phyloP scores from a whole-genome alignment of 2,797 vertebrate species.

The Microctenopoma steveboyesi region DNA sequence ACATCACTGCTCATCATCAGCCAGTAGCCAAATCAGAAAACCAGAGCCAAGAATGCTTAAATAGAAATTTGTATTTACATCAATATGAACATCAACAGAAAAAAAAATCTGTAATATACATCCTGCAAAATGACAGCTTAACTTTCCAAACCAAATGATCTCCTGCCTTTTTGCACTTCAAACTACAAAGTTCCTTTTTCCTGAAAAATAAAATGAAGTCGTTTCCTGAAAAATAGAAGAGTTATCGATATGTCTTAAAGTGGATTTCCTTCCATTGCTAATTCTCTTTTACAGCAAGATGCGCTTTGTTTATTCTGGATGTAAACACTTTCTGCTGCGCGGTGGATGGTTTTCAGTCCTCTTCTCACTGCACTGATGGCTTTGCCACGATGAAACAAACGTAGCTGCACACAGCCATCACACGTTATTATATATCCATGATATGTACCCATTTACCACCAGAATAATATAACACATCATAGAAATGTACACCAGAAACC shows the following conservation, averaged over 20 bases:
- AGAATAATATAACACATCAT: constrained; percentile 68
- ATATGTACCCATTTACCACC: constrained; percentile 81
- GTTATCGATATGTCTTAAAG: constrained; percentile 72
- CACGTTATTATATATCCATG: constrained; percentile 67
- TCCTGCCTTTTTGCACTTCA: constrained; percentile 70
- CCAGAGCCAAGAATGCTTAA: constrained; percentile 83
- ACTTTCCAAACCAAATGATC: constrained; percentile 56
- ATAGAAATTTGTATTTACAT: constrained; percentile 99
- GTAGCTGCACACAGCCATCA: constrained; percentile 67
- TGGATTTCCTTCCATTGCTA: constrained; percentile 65
- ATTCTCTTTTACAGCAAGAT: constrained; percentile 66
- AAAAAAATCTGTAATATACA: constrained; percentile 89
- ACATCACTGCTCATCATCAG: background rate
- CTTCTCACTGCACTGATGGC: constrained; percentile 33
- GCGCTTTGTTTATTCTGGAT: constrained; percentile 31
- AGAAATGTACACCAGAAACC: constrained; percentile 77
- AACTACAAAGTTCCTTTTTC: constrained; percentile 68
- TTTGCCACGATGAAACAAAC: constrained; percentile 49
- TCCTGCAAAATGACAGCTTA: constrained; percentile 85
- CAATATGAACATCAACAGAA: constrained; percentile 92
- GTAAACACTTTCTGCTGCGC: constrained; percentile 30
- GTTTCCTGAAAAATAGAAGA: constrained; percentile 72
- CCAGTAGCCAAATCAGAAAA: constrained; percentile 22
- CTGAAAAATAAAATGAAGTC: constrained; percentile 61
- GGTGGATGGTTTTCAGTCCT: constrained; percentile 46